Percentiles rank a stretch among this genome's conserved stretches.
phyloP scores from a whole-genome alignment of 2,113 vertebrate genomes.

The Acinonyx jubatus region DNA sequence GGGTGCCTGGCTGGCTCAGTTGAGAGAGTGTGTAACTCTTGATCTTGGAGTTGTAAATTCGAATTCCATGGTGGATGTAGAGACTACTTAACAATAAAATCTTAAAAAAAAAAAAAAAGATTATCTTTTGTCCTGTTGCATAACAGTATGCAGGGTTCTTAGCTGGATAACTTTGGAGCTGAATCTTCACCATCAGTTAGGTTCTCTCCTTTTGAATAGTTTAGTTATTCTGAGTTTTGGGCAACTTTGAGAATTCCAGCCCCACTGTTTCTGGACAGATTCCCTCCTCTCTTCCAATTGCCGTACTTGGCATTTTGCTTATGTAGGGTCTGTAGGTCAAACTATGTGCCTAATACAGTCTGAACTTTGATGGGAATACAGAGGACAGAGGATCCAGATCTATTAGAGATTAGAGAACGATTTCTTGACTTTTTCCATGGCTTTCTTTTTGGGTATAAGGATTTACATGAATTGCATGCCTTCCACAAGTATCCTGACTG shows the following conservation, averaged over 20 bases:
- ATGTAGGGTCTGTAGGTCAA: background rate
- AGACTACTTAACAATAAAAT: background rate
- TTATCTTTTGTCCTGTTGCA: constrained; percentile 15
- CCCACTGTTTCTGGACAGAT: background rate
- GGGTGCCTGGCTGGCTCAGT: background rate
- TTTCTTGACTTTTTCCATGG: background rate
- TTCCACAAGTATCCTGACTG: background rate
- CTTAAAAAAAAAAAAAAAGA: background rate
- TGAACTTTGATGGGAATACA: background rate
- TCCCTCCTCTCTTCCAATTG: background rate
- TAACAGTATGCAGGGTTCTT: background rate
- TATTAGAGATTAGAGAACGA: background rate
- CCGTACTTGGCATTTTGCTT: background rate
- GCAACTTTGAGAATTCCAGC: background rate
- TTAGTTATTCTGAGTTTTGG: background rate
- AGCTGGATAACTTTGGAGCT: background rate
- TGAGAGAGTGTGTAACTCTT: background rate
- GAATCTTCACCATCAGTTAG: background rate
- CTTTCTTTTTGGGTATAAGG: background rate
- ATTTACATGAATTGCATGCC: background rate
- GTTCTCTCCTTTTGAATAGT: background rate
- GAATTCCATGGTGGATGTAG: background rate
- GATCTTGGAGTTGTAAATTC: background rate
- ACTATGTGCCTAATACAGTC: background rate
- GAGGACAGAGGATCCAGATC: background rate